Base-by-base conservation (phyloP, 2,888 invertebrate species). In the Gastrophysa polygoni region DNA sequence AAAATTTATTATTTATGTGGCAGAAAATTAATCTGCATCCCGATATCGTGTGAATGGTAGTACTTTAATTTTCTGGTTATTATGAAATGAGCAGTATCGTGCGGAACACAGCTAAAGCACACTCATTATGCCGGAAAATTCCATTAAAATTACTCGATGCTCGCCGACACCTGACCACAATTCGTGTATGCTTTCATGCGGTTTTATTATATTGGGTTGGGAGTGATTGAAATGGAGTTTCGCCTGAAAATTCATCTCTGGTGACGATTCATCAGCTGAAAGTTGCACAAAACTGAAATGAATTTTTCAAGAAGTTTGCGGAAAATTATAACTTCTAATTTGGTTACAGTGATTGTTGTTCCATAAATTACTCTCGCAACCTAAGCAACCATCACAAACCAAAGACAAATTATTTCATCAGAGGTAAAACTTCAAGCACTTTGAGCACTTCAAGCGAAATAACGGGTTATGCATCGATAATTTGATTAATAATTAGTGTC, bases 1-100 rank as follows among this genome's bases (percentile, higher is more conserved):
- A n/a, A n/a, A n/a, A n/a, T n/a, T n/a, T n/a, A 11, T 52, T 34
- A 52, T 38, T 52, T 52, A 52, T 52, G 52, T 52, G 10, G 52
- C 52, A 5, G 52, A 52, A 52, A 52, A 52, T 52, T 52, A 38
- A 38, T 38, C 21, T 52, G 14, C 38, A 38, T 38, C 38, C 38
- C 38, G 20, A 38, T 6, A 52, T 38, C 52, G 52, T 52, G 34
- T 18, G 21, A 17, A 50, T 14, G 21, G 48, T 21, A 52, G 20
- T 52, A 38, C 38, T 52, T 38, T 24, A 52, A 52, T 52, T 52
- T 38, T 52, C 38, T 21, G 52, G 52, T 52, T 20, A 21, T 52
- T 38, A 52, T 38, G 28, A 52, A 52, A 20, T 21, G 20, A 11
- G 18, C 14, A 16, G 21, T 52, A 38, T 52, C 52, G 52, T 52